Evolutionary conservation across 2,888 invertebrate species (phyloP), one percentile per base, ranked within the genome.

Genomic region (Zygothrica quintamaculata): DNA sequence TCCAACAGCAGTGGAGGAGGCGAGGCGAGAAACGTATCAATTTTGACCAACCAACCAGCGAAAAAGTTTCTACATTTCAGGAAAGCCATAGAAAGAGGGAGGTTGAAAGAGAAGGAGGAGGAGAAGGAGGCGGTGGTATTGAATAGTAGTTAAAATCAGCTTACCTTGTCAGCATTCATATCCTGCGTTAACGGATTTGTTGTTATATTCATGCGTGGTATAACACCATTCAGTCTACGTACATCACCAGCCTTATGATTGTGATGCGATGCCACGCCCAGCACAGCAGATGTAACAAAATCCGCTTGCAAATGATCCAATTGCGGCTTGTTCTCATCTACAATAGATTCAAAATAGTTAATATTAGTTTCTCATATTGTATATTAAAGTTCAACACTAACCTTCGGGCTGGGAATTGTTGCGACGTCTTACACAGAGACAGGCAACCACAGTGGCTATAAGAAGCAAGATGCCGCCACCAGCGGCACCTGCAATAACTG

Each of bases 141-240:
- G 31, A 11, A 13, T 34, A 46, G 15, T n/a, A n/a, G n/a, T 5
- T 8, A 11, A 31, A n/a, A 33, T n/a, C 22, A 1, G 1, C 84
- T 75, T 53, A 82, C 82, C 90, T 91, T 91, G 50, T 91, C 91
- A 16, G 88, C 88, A 0, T 56, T 44, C 8, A 81, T 48, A 42
- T 91, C 91, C 62, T 90, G 89, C 0, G 91, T 90, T 56, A 91
- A 73, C 0, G 91, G 91, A 82, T 91, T 91, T 2, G 91, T 87
- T 1, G 91, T 91, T 16, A 91, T 91, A 57, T 91, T 91, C 89
- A 91, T 91, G 59, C 91, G 87, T 0, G 89, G 90, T 53, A 90
- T 84, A 3, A 90, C 90, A 3, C 90, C 91, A 56, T 91, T 91
- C 36, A 90, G 67, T 7, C 91, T 88, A 44, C 90, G 88, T 22